These are phyloP conservation scores for rat (Rattus norvegicus) DNA, from an alignment of 2,113 vertebrate genomes.

Conservation along the genomic window DNA sequence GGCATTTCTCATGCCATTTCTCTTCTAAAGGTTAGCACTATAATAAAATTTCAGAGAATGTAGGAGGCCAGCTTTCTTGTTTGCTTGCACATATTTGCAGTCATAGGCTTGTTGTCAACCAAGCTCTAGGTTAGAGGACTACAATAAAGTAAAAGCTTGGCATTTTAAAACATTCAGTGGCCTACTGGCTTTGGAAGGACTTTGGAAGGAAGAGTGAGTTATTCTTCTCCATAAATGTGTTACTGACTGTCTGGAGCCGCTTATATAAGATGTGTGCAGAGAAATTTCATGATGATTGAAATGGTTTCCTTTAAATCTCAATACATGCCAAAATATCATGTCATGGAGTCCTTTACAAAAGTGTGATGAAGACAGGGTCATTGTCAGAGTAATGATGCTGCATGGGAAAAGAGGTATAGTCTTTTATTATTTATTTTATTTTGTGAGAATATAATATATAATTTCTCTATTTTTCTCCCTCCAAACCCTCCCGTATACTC, in stretches of 20 bases:
- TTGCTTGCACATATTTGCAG: constrained; percentile 5
- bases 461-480: neutral
- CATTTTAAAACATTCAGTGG: constrained; percentile 7
- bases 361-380: constrained; percentile 37
- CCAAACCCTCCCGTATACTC: neutral
- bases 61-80: neutral
- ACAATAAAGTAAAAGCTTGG: neutral
- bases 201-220: neutral
- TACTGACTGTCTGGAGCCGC: neutral
- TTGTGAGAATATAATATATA: neutral
- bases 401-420: neutral
- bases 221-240: neutral
- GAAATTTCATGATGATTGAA: neutral
- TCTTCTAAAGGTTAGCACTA: constrained; percentile 64
- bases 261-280: neutral
- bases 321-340: constrained; percentile 10
- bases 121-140: neutral
- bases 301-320: constrained; percentile 40
- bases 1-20: constrained; percentile 73
- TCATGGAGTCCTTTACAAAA: neutral
- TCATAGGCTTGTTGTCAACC: neutral
- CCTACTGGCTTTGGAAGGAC: neutral
- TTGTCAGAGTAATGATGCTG: constrained; percentile 35
- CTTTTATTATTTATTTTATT: neutral
- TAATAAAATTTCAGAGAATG: constrained; percentile 56